phyloP scores from a whole-genome alignment of 2,113 vertebrate genomes.

The Sclerurus mexicanus region DNA sequence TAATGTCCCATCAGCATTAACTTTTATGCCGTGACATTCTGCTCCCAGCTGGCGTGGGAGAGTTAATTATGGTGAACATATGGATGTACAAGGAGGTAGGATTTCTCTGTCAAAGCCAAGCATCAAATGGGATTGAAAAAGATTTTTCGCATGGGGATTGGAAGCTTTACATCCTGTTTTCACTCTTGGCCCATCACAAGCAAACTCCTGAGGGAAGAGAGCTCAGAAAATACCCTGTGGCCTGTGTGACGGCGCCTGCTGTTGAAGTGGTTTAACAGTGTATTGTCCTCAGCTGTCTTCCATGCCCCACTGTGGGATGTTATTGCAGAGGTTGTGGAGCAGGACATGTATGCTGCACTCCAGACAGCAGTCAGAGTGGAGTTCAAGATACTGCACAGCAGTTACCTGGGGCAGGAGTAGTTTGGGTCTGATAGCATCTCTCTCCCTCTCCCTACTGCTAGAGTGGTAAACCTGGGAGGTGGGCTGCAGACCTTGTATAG shows the following conservation, averaged over 20 bases:
- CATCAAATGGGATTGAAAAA: not conserved
- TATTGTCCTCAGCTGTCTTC: not conserved
- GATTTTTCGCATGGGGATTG: not conserved
- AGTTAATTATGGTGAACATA: not conserved
- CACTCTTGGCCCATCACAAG: not conserved
- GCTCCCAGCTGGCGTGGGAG: not conserved
- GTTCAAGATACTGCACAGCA: not conserved
- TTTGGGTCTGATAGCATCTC: not conserved
- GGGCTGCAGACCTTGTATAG: not conserved
- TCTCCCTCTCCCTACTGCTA: not conserved
- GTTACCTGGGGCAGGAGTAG: fast-evolving
- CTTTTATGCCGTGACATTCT: not conserved
- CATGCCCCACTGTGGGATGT: fast-evolving
- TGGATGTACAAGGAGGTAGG: not conserved
- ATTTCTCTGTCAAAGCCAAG: not conserved
- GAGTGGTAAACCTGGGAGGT: not conserved
- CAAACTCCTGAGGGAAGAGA: not conserved
- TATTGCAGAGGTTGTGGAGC: not conserved
- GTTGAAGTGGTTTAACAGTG: not conserved
- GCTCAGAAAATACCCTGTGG: not conserved
- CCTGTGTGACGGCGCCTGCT: not conserved
- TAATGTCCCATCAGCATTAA: not conserved
- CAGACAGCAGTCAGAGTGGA: not conserved
- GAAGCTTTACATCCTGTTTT: not conserved
- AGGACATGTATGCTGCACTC: fast-evolving